Conservation (phyloP, 2,113 vertebrate species). For the Collichthys lucidus region DNA sequence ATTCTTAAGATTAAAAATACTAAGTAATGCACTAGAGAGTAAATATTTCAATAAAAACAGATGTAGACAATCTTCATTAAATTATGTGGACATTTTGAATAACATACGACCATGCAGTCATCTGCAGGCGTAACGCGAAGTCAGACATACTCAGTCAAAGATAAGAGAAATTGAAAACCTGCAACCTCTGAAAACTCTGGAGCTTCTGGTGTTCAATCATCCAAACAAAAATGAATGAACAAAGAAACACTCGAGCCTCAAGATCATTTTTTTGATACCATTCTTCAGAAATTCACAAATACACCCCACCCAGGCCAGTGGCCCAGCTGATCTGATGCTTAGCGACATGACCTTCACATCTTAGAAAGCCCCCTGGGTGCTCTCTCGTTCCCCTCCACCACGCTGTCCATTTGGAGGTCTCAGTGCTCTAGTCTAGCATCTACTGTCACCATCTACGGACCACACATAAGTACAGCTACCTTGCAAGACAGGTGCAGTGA, state of each 20-base stretch:
- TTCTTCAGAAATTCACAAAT: constrained; percentile 46
- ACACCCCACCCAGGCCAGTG: constrained; percentile 51
- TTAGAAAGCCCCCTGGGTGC: constrained; percentile 63
- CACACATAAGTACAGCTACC: constrained; percentile 26
- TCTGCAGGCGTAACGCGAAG: neutral
- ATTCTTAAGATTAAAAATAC: neutral
- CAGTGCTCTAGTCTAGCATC: constrained; percentile 52
- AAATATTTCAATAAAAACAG: too few relatives aligned
- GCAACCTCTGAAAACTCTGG: neutral
- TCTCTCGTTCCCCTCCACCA: constrained; percentile 38
- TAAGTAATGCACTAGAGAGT: too few relatives aligned
- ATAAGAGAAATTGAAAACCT: neutral
- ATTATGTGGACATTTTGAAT: neutral
- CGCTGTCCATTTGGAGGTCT: constrained; percentile 45
- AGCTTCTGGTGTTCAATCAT: neutral
- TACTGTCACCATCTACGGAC: constrained; percentile 61
- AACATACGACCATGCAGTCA: neutral
- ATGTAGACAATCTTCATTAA: neutral
- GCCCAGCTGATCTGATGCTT: constrained; percentile 79
- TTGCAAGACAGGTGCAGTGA: constrained; percentile 49
- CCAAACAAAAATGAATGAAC: constrained; percentile 14
- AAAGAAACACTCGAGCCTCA: constrained; percentile 46
- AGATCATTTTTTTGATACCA: constrained; percentile 58
- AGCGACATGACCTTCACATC: constrained; percentile 80
- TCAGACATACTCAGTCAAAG: neutral